These are phyloP conservation scores for Ormyrus rosae DNA, from an alignment of 2,888 invertebrate species.

Conservation along the genomic window DNA sequence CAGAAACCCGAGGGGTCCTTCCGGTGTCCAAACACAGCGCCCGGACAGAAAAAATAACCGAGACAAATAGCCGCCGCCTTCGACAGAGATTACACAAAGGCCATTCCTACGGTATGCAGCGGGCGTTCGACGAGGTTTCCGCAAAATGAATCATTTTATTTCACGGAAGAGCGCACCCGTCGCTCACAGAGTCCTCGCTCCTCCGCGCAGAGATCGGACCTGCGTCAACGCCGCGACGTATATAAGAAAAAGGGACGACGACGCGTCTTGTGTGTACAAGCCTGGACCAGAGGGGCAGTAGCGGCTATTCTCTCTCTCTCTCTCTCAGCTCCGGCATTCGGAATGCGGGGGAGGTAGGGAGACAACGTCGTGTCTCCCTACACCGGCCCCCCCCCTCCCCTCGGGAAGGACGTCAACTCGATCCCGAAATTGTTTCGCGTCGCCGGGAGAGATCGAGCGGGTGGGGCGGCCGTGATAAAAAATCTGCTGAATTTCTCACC, in stretches of 20 bases:
- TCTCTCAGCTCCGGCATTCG: conserved; percentile 7
- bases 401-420: conserved; percentile 24
- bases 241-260: conserved; percentile 11
- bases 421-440: conserved; percentile 49
- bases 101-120: conserved; percentile 58
- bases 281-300: neutral
- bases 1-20: too few species aligned
- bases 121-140: conserved; percentile 60
- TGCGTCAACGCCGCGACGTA: conserved; percentile 19
- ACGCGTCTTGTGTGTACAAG: conserved; percentile 12
- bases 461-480: conserved; percentile 32
- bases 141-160: conserved; percentile 72
- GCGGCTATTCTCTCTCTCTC: conserved; percentile 7
- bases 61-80: conserved; percentile 30
- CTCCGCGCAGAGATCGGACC: neutral
- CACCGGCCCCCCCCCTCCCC: too few species aligned
- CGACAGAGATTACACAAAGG: neutral
- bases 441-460: too few species aligned
- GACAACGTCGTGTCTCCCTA: neutral
- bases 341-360: neutral
- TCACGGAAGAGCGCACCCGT: conserved; percentile 70
- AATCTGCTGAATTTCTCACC: conserved; percentile 49
- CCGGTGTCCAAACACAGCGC: too few species aligned
- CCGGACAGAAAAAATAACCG: conserved; percentile 31
- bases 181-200: conserved; percentile 64